These are phyloP conservation scores for Neuroterus valhalla DNA, from an alignment of 1,140 invertebrate species.

Conservation along the genomic window DNA sequence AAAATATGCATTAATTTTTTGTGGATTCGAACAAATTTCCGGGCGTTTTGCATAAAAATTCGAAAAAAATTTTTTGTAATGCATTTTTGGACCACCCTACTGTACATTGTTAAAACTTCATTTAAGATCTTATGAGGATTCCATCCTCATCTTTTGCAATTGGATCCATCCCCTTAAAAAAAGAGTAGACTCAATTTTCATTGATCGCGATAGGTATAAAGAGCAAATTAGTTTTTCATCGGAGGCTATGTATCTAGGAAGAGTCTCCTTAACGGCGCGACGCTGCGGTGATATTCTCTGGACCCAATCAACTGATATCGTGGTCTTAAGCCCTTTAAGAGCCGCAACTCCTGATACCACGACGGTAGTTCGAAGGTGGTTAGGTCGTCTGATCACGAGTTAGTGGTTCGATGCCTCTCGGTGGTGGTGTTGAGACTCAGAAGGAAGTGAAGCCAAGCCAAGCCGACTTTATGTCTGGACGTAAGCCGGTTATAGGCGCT, in stretches of 20 bases:
- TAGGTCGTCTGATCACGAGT: slow-evolving; percentile 73
- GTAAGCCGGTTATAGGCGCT: slow-evolving; percentile 75
- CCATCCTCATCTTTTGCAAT: too few species aligned
- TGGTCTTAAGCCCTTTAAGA: slow-evolving; percentile 69
- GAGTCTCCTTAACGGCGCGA: not conserved
- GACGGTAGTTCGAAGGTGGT: slow-evolving; percentile 65
- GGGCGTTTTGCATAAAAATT: too few species aligned
- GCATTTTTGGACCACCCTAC: too few species aligned
- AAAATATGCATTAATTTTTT: too few species aligned
- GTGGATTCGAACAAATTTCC: too few species aligned
- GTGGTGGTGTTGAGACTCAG: slow-evolving; percentile 59
- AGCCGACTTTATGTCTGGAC: slow-evolving; percentile 73
- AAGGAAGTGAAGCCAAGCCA: slow-evolving; percentile 61
- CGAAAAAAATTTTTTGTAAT: too few species aligned
- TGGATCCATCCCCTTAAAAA: too few species aligned
- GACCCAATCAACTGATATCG: slow-evolving; percentile 75
- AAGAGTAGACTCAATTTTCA: too few species aligned
- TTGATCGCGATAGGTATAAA: too few species aligned
- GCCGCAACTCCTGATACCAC: slow-evolving; percentile 74
- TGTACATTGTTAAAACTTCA: too few species aligned
- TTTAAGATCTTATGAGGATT: too few species aligned
- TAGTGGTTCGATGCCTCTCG: slow-evolving; percentile 69
- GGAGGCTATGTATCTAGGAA: not conserved
- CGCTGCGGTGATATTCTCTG: slow-evolving; percentile 1
- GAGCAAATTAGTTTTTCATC: slow-evolving; percentile 17